Evolutionary conservation across 2,797 vertebrate species (phyloP), one percentile per base, ranked within the genome.

Genomic region (Etheostoma perlongum): DNA sequence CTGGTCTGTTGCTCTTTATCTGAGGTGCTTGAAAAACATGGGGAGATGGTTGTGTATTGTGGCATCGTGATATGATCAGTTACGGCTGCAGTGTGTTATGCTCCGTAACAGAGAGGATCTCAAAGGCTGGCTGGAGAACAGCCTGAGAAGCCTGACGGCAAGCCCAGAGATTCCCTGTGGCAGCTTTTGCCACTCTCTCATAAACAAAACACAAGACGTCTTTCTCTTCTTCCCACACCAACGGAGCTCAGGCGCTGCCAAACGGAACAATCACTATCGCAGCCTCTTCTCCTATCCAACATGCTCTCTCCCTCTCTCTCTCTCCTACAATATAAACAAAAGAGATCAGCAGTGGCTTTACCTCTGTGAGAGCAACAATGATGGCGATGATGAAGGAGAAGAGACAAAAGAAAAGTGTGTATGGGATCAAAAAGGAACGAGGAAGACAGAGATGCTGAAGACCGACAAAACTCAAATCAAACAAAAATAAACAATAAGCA

Each of bases 131-230:
- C 91, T 91, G 92, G 88, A 82, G 88, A 92, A 91, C 93, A 91
- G 91, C 88, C 90, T 91, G 88, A 90, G 90, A 88, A 91, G 86
- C 88, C 90, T 93, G 92, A 92, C 88, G 87, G 90, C 84, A 88
- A 92, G 92, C 89, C 93, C 90, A 90, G 90, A 92, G 92, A 91
- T 92, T 93, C 92, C 89, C 92, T 60, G 86, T 92, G 92, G 92
- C 92, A 93, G 92, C 92, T 92, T 94, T 92, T 90, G 92, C 93
- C 92, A 92, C 92, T 92, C 91, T 87, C 89, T 92, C 91, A 93
- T 91, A 91, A 93, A 93, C 92, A 94, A 92, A 93, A 93, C 93
- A 92, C 91, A 91, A 95, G 92, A 92, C 93, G 88, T 94, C 93
- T 94, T 93, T 94, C 91, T 91, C 92, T 87, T 93, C 93, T 94